A percentile compares a stretch with the other conserved stretches of the same genome.
Conservation (phyloP, 1,140 invertebrate genomes). For the Oscheius sp. region DNA sequence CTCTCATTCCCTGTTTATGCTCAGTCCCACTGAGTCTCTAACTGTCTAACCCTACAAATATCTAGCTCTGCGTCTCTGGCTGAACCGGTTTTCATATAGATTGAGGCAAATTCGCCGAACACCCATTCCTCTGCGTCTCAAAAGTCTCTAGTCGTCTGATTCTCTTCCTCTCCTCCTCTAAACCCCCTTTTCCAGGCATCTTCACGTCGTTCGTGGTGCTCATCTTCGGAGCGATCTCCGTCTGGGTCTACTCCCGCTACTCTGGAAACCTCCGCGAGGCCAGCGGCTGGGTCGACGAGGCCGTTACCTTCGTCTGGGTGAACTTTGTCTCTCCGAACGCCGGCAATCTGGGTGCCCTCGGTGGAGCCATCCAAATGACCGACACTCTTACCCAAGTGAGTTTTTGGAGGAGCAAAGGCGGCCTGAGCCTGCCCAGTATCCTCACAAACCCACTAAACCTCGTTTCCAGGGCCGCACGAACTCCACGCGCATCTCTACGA, state of each 20-base stretch:
- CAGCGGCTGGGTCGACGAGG: conserved; percentile 37
- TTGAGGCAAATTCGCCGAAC: no score
- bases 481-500: background rate
- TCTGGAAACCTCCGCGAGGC: conserved; percentile 53
- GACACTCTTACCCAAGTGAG: background rate
- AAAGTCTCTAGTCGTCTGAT: background rate
- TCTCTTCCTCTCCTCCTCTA: no score
- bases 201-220: conserved; percentile 52
- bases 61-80: no score
- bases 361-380: conserved; percentile 31
- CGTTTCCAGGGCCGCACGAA: background rate
- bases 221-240: conserved; percentile 44
- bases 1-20: no score
- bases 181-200: conserved; percentile 29
- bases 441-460: no score
- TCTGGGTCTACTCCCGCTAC: conserved; percentile 58
- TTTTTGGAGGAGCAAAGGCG: background rate
- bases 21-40: no score
- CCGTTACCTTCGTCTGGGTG: conserved; percentile 45
- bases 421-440: no score
- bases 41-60: no score
- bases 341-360: conserved; percentile 23
- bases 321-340: conserved; percentile 45
- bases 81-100: no score
- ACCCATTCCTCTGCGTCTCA: no score